A percentile compares a stretch with the other conserved stretches of the same genome.
Conservation (phyloP, 2,797 vertebrate species). For the Margarornis squamiger region DNA sequence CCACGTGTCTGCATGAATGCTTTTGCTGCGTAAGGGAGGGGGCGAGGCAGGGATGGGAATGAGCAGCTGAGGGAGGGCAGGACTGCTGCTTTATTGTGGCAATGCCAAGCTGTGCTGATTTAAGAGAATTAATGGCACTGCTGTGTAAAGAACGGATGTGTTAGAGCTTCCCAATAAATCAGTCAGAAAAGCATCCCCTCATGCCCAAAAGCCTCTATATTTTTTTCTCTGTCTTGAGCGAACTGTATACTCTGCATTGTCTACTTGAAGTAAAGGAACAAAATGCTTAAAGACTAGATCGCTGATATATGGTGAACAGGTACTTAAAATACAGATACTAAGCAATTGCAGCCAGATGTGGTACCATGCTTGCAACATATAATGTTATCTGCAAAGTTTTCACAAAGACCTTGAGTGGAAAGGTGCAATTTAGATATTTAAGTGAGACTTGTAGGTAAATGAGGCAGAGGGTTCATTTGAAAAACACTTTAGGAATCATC, state of each 20-base stretch:
- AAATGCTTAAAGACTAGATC: neutral
- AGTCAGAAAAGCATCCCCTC: neutral
- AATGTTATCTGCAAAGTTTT: neutral
- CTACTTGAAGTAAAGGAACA: neutral
- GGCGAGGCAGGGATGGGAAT: neutral
- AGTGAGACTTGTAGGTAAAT: neutral
- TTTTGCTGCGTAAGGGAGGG: neutral
- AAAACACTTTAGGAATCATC: neutral
- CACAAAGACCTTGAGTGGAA: neutral
- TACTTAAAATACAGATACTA: neutral
- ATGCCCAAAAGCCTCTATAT: neutral
- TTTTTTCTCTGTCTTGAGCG: neutral
- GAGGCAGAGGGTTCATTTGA: neutral
- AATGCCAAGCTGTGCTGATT: neutral
- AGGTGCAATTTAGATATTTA: neutral
- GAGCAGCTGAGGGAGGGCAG: neutral
- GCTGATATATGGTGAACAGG: neutral
- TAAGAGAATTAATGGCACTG: neutral
- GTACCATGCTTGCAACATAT: neutral
- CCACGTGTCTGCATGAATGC: conserved; percentile 6
- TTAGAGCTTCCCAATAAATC: neutral
- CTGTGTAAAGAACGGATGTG: neutral
- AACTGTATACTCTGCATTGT: neutral
- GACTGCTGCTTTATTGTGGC: conserved; percentile 1
- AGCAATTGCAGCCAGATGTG: neutral